A percentile compares a stretch with the other conserved stretches of the same genome.
Evolutionary conservation across 2,888 invertebrate genomes (phyloP).

Genomic region (Cenopis cana): DNA sequence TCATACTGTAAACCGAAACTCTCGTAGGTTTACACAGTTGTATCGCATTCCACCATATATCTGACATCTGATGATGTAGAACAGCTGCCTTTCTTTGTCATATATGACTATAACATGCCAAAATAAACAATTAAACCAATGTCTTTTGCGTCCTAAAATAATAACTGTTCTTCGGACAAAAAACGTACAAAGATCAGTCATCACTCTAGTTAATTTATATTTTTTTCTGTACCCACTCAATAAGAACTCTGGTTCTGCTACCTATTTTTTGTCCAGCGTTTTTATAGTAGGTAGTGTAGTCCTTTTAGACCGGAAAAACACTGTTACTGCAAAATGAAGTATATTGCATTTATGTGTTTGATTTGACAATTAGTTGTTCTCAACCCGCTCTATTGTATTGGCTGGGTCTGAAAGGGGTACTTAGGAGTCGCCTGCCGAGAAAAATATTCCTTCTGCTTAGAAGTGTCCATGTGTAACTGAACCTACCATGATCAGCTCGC

Average conservation of each 20-base stretch:
- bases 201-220: background rate
- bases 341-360: too few species aligned
- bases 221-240: background rate
- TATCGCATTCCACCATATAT: background rate
- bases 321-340: too few species aligned
- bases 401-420: too few species aligned
- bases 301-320: too few species aligned
- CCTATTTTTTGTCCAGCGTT: too few species aligned
- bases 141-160: slow-evolving; percentile 20
- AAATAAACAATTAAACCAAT: slow-evolving; percentile 12
- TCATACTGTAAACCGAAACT: background rate
- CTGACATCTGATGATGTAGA: background rate
- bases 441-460: too few species aligned
- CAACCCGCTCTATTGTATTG: too few species aligned
- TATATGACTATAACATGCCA: background rate
- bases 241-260: background rate
- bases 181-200: background rate
- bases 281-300: too few species aligned
- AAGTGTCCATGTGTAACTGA: too few species aligned
- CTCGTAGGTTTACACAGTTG: slow-evolving; percentile 17
- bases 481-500: too few species aligned
- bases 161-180: slow-evolving; percentile 7
- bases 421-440: too few species aligned
- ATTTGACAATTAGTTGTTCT: too few species aligned
- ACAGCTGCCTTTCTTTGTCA: slow-evolving; percentile 33